Evolutionary conservation across 2,113 vertebrate genomes (phyloP), one percentile per base, ranked within the genome.

Genomic region (Noctilio leporinus): DNA sequence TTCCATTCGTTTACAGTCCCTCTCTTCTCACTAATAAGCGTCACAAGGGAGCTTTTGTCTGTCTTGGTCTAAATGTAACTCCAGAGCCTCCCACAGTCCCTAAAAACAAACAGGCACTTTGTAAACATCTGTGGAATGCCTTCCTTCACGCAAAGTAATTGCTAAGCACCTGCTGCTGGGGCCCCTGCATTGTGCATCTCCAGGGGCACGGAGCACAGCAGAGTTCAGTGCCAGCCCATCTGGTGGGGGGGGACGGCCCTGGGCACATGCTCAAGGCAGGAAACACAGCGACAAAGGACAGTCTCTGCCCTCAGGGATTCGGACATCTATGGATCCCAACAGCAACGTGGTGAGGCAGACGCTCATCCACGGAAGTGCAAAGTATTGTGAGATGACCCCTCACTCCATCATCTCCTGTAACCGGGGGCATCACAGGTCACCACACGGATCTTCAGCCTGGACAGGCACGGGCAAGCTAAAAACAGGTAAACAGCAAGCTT

Each of bases 381-480:
- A 26, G 10, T 3, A 43, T n/a, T 10, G 3, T 10, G 40, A 47
- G 57, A 43, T 17, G 8, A 26, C 5, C 11, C 22, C 1, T 51
- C 67, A 86, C 12, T 38, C 19, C 3, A 0, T 11, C 67, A 82
- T 17, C 35, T 22, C 3, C 0, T 15, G 10, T 5, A 11, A 16
- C 30, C 30, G 40, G 30, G 11, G 35, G 26, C 38, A 43, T 72
- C 38, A 72, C 22, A 5, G 38, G 12, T 11, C 69, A 72, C 38
- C 40, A 15, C 1, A 11, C 12, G 5, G 12, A 22, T 70, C 69
- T 38, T 70, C 22, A 0, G 38, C 65, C 26, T n/a, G 57, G 9
- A 51, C 4, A n/a, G 51, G 22, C 76, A 20, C 45, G 26, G 49
- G 55, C 49, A n/a, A n/a, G n/a, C n/a, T n/a, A n/a, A n/a, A n/a